phyloP scores from a whole-genome alignment of 2,797 vertebrate genomes.

The Takifugu rubripes region DNA sequence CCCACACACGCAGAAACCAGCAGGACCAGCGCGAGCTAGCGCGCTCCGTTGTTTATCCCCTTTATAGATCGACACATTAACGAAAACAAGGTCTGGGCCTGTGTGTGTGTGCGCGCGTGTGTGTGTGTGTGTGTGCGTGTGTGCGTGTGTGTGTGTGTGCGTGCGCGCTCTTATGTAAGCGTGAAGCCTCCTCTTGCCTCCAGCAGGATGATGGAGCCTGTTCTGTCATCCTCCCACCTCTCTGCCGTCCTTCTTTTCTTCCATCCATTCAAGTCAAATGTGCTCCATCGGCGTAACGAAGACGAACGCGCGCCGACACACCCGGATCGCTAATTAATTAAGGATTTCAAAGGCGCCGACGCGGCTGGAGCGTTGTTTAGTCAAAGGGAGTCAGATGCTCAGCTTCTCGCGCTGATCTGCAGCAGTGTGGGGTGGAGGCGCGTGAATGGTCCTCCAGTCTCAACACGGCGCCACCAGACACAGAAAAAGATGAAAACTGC shows the following conservation, averaged over 20 bases:
- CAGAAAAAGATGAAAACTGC: background rate
- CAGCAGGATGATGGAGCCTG: slow-evolving; percentile 56
- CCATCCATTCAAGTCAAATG: slow-evolving; percentile 47
- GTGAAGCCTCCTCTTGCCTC: slow-evolving; percentile 58
- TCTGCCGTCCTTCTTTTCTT: slow-evolving; percentile 14
- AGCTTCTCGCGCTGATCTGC: slow-evolving; percentile 8
- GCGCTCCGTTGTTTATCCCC: slow-evolving; percentile 26
- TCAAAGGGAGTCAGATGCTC: slow-evolving; percentile 11
- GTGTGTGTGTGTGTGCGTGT: slow-evolving; percentile 20
- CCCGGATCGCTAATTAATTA: slow-evolving; percentile 36
- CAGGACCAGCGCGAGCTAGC: slow-evolving; percentile 19
- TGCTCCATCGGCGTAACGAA: slow-evolving; percentile 18
- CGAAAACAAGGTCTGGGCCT: slow-evolving; percentile 19
- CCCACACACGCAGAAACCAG: slow-evolving; percentile 6
- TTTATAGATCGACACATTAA: slow-evolving; percentile 36
- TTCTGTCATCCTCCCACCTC: slow-evolving; percentile 67
- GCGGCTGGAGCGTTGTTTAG: background rate
- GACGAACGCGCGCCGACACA: slow-evolving; percentile 11
- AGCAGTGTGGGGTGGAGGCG: slow-evolving; percentile 5
- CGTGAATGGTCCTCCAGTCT: slow-evolving; percentile 5
- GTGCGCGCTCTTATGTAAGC: slow-evolving; percentile 60
- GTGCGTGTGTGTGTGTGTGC: slow-evolving; percentile 5
- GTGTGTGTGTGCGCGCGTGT: slow-evolving; percentile 16
- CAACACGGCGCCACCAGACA: background rate
- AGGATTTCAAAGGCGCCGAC: slow-evolving; percentile 13